Percentiles rank a stretch among this genome's conserved stretches.
phyloP scores from a whole-genome alignment of 2,113 vertebrate species.

The Coturnix japonica region DNA sequence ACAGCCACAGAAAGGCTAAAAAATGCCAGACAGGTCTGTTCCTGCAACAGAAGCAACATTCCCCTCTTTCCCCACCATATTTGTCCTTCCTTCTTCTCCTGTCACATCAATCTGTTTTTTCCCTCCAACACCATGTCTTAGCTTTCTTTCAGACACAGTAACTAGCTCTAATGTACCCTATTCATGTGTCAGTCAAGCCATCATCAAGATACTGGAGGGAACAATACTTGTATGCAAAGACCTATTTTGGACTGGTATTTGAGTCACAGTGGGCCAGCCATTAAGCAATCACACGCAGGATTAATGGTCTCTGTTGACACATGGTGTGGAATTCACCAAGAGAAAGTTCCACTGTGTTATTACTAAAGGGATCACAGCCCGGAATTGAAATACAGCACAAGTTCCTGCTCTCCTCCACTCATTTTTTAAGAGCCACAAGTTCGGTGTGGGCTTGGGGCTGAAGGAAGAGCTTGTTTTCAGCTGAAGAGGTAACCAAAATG shows the following conservation, averaged over 20 bases:
- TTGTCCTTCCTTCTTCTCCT: slow-evolving; percentile 10
- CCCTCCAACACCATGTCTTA: slow-evolving; percentile 46
- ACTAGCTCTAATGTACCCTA: slow-evolving; percentile 76
- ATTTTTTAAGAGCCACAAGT: slow-evolving; percentile 6
- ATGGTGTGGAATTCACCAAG: slow-evolving; percentile 40
- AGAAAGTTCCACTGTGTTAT: slow-evolving; percentile 50
- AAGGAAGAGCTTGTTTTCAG: neutral
- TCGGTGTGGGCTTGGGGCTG: neutral
- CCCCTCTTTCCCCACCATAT: neutral
- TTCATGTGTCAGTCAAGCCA: slow-evolving; percentile 79
- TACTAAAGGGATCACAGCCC: slow-evolving; percentile 7
- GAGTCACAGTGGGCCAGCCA: slow-evolving; percentile 75
- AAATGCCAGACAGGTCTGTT: slow-evolving; percentile 30
- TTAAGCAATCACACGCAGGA: slow-evolving; percentile 71
- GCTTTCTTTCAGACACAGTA: slow-evolving; percentile 75
- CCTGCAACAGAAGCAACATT: neutral
- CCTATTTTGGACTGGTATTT: slow-evolving; percentile 72
- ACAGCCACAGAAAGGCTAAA: neutral
- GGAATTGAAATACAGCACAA: neutral
- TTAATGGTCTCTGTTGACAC: slow-evolving; percentile 57
- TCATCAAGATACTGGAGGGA: slow-evolving; percentile 71
- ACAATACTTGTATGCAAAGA: slow-evolving; percentile 73
- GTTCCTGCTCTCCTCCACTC: neutral
- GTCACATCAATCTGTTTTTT: slow-evolving; percentile 44
- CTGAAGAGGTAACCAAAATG: neutral